Evolutionary conservation across 37 sponge, comb jelly and placozoan genomes (phyloP).

Genomic region (Beroe ovata): DNA sequence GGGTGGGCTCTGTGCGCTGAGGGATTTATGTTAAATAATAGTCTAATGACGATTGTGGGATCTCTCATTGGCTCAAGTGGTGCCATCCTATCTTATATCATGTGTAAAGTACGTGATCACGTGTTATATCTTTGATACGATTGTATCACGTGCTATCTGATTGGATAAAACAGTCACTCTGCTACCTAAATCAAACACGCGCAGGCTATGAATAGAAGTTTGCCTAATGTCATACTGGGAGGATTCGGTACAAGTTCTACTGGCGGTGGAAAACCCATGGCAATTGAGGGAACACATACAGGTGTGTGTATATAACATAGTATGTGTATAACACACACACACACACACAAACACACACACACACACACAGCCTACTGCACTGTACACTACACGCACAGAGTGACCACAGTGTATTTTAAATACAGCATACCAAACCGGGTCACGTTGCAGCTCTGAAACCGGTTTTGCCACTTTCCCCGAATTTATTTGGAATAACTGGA

Average conservation of each 20-base stretch:
- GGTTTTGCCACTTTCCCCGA: not conserved
- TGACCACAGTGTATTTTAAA: too few relatives aligned
- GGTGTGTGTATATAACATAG: conserved; percentile 62
- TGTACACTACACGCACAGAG: too few relatives aligned
- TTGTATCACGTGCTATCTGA: too few relatives aligned
- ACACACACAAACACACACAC: too few relatives aligned
- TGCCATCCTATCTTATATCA: conserved; percentile 96
- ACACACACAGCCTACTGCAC: too few relatives aligned
- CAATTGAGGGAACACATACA: conserved; percentile 85
- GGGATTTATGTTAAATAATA: conserved; percentile 90
- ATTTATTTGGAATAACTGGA: not conserved
- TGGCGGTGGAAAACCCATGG: conserved; percentile 81
- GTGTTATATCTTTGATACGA: too few relatives aligned
- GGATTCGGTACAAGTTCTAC: conserved; percentile 80
- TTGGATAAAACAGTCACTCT: too few relatives aligned
- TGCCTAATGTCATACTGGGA: conserved; percentile 87
- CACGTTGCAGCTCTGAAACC: not conserved
- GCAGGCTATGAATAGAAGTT: conserved; percentile 92
- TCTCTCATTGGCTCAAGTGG: conserved; percentile 93
- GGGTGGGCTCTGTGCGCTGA: conserved; percentile 97
- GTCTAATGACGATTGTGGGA: conserved; percentile 87
- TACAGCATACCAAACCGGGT: too few relatives aligned
- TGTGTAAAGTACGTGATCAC: conserved; percentile 75
- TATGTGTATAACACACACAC: not conserved
- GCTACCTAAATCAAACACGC: too few relatives aligned